Evolutionary conservation across 2,113 vertebrate species (phyloP).

Genomic region (Psilopogon haemacephalus): DNA sequence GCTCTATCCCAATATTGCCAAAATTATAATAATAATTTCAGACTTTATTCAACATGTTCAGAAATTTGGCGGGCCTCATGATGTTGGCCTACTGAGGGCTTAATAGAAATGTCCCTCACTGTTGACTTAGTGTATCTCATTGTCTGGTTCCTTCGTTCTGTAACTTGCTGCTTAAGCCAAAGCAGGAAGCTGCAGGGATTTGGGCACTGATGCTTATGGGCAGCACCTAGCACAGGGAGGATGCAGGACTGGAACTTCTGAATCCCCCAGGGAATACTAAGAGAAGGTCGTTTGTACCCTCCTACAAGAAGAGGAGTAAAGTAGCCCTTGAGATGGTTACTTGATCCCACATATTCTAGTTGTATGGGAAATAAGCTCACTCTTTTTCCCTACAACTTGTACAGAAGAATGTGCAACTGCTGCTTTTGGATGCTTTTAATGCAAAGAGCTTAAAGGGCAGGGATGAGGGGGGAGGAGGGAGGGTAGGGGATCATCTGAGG

Average conservation of each 20-base stretch:
- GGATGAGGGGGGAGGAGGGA: fast-evolving
- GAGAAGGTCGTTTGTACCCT: neutral
- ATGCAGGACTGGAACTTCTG: neutral
- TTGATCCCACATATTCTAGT: neutral
- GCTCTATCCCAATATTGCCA: neutral
- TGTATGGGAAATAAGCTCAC: neutral
- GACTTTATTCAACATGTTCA: neutral
- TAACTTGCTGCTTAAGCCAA: neutral
- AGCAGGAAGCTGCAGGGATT: neutral
- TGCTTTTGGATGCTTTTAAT: neutral
- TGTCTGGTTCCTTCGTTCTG: neutral
- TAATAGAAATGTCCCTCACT: neutral
- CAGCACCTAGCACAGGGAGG: neutral
- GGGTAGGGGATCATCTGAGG: neutral
- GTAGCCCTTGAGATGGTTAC: neutral
- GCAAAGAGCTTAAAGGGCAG: neutral
- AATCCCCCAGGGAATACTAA: neutral
- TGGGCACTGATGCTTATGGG: neutral
- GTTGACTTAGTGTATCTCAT: neutral
- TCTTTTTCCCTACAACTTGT: neutral
- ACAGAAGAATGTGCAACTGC: neutral
- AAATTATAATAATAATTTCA: neutral
- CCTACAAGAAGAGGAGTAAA: neutral
- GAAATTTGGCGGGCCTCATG: neutral
- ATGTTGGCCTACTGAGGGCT: neutral